Base-by-base conservation (phyloP, 2,113 vertebrate species). In the Ivindomyrus marchei region DNA sequence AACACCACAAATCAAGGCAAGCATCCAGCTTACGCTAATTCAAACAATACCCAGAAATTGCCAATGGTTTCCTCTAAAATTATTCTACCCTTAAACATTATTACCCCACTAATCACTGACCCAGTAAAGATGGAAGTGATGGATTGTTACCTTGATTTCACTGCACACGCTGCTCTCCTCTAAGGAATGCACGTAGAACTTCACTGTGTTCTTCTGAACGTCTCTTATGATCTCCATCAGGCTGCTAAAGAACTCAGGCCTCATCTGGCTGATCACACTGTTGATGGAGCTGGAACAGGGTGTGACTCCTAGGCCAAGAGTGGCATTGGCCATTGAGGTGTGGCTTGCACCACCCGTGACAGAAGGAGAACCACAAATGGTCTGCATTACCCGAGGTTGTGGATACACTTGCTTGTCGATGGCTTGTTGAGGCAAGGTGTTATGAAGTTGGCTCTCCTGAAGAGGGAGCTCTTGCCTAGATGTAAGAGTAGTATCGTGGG, bases 131-230 rank as follows among this genome's bases (percentile, higher is more conserved):
- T 62, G 77, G 77, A 83, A 24, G 45, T 47, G 8, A 85, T 9
- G 24, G 24, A 46, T 4, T 42, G 27, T n/a, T 96, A 99, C 98
- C 97, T 98, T 98, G 93, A 99, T 96, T 94, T 98, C 96, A 91
- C 94, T 95, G 89, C 95, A 96, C 47, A 98, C 95, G 56, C 90
- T 85, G 89, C 94, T 97, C 90, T 98, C 97, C 45, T 96, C 96
- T 46, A 96, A 89, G 36, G 96, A 95, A 92, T 98, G 97, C 94
- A 99, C 94, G 92, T 99, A 99, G 96, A 99, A 99, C 92, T 98
- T 97, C 92, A 97, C 92, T 0, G 95, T 95, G 92, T 97, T 99
- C 92, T 95, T 98, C 93, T 95, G 96, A 4, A 99, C 95, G 85
- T 97, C 96, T 92, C 97, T 95, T 10, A 99, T 96, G 91, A 99